phyloP scores from a whole-genome alignment of 2,113 vertebrate species.

The Megatriorchis doriae region DNA sequence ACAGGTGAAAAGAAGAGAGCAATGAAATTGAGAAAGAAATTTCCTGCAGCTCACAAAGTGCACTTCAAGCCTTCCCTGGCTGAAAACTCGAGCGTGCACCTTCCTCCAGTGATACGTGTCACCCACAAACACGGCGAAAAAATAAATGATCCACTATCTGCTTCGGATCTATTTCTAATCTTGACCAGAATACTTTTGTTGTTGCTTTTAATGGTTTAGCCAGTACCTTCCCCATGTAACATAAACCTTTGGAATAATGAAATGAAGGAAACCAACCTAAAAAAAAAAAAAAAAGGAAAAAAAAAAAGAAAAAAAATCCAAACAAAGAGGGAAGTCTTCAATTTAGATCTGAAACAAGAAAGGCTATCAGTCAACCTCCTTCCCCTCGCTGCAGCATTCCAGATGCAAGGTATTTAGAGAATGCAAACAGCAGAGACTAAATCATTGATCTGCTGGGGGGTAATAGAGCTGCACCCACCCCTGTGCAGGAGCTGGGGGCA shows the following conservation, averaged over 20 bases:
- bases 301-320: background rate
- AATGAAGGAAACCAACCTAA: background rate
- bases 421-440: background rate
- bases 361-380: background rate
- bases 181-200: background rate
- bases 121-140: background rate
- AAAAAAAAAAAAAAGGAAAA: background rate
- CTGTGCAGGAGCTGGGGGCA: background rate
- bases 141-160: accelerated
- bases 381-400: background rate
- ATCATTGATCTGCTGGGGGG: background rate
- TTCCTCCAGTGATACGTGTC: background rate
- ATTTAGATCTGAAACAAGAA: background rate
- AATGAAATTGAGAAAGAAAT: background rate
- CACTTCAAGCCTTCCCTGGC: background rate
- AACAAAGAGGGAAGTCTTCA: conserved; percentile 25
- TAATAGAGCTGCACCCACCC: background rate
- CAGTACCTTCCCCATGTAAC: background rate
- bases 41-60: background rate
- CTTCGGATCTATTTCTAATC: background rate
- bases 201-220: background rate
- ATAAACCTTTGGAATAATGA: background rate
- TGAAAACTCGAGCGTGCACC: background rate
- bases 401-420: conserved; percentile 15
- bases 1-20: background rate